phyloP scores from a whole-genome alignment of 2,113 vertebrate species.

The Pollimyrus isidori region DNA sequence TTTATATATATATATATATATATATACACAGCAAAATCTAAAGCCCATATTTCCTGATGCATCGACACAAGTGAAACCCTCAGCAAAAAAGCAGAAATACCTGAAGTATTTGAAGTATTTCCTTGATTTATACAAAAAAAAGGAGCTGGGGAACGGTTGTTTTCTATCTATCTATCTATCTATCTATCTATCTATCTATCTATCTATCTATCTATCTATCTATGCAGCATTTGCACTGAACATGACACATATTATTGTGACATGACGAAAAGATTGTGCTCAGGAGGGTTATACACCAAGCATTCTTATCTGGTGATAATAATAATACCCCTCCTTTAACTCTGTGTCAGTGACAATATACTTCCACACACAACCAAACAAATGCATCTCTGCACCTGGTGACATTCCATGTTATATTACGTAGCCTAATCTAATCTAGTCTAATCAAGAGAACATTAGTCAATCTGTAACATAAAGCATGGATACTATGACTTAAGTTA shows the following conservation, averaged over 20 bases:
- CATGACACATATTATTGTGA: not conserved
- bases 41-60: not conserved
- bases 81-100: not conserved
- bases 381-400: not conserved
- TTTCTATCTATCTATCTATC: not conserved
- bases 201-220: not conserved
- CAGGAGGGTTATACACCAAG: not conserved
- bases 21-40: not conserved
- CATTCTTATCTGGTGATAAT: not conserved
- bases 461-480: not conserved
- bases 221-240: not conserved
- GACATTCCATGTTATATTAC: not conserved
- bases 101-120: not conserved
- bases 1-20: too few relatives aligned
- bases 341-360: not conserved
- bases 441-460: not conserved
- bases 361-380: not conserved
- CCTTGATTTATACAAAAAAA: not conserved
- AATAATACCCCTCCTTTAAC: not conserved
- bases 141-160: not conserved
- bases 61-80: not conserved
- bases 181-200: not conserved
- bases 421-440: not conserved
- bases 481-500: not conserved
- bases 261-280: not conserved